These are phyloP conservation scores for Tenthredo scrophulariae DNA, from an alignment of 2,888 invertebrate genomes.

Conservation along the genomic window DNA sequence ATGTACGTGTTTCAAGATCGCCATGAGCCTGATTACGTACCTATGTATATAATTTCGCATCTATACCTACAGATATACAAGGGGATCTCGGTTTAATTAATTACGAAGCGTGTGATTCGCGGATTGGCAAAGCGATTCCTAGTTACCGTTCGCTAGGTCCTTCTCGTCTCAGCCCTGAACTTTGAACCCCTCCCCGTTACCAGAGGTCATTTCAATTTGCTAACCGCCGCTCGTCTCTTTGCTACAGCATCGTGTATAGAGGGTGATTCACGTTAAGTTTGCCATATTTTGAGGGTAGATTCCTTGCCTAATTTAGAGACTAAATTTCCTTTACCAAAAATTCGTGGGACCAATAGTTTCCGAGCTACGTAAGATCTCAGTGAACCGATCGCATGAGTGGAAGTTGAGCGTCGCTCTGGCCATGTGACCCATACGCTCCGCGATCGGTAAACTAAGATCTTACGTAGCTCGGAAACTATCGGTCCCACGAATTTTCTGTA, in stretches of 20 bases:
- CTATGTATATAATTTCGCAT: background rate
- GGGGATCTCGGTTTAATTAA: conserved; percentile 32
- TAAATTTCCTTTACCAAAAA: too few species aligned
- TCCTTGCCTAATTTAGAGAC: too few species aligned
- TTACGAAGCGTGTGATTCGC: conserved; percentile 30
- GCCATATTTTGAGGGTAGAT: too few species aligned
- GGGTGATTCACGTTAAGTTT: too few species aligned
- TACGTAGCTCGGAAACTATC: too few species aligned
- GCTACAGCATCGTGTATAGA: background rate
- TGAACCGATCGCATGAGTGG: too few species aligned
- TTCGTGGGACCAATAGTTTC: too few species aligned
- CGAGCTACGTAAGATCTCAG: too few species aligned
- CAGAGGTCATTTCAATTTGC: conserved; percentile 46
- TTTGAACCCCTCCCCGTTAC: background rate
- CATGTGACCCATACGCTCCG: too few species aligned
- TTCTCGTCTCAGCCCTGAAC: conserved; percentile 21
- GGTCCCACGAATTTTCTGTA: too few species aligned
- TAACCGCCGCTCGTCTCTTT: background rate
- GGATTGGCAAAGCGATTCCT: conserved; percentile 27
- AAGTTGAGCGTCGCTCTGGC: too few species aligned
- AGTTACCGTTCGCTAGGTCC: background rate
- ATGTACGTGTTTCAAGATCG: background rate
- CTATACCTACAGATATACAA: background rate
- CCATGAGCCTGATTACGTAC: background rate
- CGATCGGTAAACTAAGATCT: too few species aligned